These are phyloP conservation scores for Styela clava DNA, from an alignment of 23 tunicate species.

Conservation along the genomic window DNA sequence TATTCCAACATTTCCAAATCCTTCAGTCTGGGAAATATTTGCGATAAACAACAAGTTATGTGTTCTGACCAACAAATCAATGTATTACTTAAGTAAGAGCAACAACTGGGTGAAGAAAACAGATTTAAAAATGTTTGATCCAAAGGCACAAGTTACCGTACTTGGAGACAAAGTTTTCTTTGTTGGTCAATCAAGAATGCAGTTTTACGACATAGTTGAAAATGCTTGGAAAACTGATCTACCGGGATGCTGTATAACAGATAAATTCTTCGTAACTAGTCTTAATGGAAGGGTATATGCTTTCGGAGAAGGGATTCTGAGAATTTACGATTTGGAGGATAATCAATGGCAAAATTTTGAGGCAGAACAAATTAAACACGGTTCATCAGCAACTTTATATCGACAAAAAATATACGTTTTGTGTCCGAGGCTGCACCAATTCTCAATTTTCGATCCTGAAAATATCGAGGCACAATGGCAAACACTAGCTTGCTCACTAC, in stretches of 20 bases:
- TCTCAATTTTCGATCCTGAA: no score
- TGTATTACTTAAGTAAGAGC: neutral
- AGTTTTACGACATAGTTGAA: neutral
- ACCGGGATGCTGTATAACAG: neutral
- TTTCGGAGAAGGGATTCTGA: neutral
- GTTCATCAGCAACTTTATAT: neutral
- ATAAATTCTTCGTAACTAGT: neutral
- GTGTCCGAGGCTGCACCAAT: no score
- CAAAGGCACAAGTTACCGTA: neutral
- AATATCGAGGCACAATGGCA: no score
- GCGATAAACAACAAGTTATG: neutral
- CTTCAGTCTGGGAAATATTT: neutral
- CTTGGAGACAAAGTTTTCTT: neutral
- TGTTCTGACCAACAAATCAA: neutral
- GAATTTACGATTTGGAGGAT: neutral
- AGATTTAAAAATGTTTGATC: neutral
- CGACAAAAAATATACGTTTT: neutral
- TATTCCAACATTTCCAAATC: no score
- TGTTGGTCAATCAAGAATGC: neutral
- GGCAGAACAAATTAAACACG: neutral
- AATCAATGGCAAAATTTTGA: neutral
- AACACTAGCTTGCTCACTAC: no score
- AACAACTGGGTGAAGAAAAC: neutral
- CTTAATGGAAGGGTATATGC: neutral
- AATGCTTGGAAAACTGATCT: neutral